phyloP scores from a whole-genome alignment of 2,888 invertebrate genomes.

The Linyphia triangularis region DNA sequence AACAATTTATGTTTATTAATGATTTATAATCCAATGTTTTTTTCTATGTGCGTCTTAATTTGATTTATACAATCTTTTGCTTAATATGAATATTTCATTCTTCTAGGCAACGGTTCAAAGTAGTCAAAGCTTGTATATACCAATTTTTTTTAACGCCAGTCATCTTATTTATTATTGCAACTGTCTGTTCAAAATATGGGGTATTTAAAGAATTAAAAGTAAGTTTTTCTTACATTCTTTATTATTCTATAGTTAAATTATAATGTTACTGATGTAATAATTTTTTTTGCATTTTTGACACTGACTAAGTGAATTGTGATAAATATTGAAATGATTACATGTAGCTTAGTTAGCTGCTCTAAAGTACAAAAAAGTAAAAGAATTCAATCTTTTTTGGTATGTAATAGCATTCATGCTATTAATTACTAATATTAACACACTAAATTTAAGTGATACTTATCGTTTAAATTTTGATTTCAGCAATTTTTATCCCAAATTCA shows the following conservation, averaged over 20 bases:
- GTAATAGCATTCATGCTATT: not conserved
- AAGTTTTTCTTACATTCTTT: conserved; percentile 2
- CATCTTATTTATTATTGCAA: conserved; percentile 71
- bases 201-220: conserved; percentile 73
- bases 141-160: conserved; percentile 76
- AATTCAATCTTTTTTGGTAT: not conserved
- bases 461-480: too few species aligned
- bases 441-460: too few species aligned
- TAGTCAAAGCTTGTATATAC: conserved; percentile 76
- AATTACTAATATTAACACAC: too few species aligned
- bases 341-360: not conserved
- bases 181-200: conserved; percentile 66
- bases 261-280: too few species aligned
- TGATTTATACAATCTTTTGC: not conserved
- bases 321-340: not conserved
- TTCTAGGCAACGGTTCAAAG: conserved; percentile 75
- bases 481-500: too few species aligned
- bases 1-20: too few species aligned
- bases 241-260: not conserved
- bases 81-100: conserved; percentile 4
- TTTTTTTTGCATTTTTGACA: too few species aligned
- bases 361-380: not conserved
- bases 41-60: too few species aligned
- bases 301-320: not conserved
- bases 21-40: too few species aligned